phyloP scores from a whole-genome alignment of 2,113 vertebrate genomes.

The Hippolais icterina region DNA sequence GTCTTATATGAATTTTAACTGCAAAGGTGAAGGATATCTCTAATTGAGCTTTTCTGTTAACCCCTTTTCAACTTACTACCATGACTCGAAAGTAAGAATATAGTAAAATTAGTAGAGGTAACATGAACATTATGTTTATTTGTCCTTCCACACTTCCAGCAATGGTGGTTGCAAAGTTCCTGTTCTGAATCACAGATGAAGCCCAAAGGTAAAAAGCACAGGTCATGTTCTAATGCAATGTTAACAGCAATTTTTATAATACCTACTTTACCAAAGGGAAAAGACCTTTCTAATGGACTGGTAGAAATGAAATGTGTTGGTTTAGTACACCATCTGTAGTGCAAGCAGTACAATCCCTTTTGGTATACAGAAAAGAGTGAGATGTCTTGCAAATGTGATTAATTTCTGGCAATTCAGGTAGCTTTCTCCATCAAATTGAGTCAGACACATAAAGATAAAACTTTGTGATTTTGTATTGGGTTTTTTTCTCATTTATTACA shows the following conservation, averaged over 20 bases:
- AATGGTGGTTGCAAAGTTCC: neutral
- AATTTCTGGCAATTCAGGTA: conserved; percentile 7
- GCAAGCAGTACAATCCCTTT: neutral
- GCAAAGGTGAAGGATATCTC: neutral
- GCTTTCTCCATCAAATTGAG: neutral
- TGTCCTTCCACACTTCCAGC: neutral
- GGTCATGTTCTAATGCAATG: neutral
- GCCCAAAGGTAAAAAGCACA: neutral
- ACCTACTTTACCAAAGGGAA: neutral
- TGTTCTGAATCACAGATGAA: neutral
- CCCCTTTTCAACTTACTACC: neutral
- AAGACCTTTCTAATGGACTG: neutral
- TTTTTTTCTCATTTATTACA: neutral
- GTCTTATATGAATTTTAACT: neutral
- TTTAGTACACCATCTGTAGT: neutral
- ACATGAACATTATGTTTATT: neutral
- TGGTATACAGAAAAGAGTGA: neutral
- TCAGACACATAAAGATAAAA: conserved; percentile 7
- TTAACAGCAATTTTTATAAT: neutral
- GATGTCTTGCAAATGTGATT: neutral
- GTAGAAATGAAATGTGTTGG: neutral
- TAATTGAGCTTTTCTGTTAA: neutral
- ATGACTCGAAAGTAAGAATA: neutral
- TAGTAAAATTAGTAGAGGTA: neutral
- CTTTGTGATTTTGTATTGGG: neutral